phyloP scores from a whole-genome alignment of 2,888 invertebrate species.

The Limnephilus marmoratus region DNA sequence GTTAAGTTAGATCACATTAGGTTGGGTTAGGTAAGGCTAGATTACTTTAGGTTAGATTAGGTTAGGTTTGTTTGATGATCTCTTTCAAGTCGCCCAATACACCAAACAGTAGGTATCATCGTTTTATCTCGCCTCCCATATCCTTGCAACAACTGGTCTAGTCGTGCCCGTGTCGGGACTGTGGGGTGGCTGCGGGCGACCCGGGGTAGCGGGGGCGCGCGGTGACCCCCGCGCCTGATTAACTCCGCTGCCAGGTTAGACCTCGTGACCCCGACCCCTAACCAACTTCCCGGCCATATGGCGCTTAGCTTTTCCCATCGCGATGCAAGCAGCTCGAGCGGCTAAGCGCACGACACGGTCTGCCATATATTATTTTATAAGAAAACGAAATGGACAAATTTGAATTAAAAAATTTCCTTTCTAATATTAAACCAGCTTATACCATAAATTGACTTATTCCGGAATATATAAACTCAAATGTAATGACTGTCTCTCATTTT shows the following conservation, averaged over 20 bases:
- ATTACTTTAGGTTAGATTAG: no score
- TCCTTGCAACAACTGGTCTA: background rate
- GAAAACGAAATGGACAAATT: background rate
- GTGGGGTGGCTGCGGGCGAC: background rate
- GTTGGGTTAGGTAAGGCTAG: no score
- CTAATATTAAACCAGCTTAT: no score
- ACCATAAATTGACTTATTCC: no score
- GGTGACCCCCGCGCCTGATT: slow-evolving; percentile 16
- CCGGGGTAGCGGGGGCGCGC: slow-evolving; percentile 22
- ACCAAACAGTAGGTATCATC: background rate
- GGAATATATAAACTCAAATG: no score
- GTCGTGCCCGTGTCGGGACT: background rate
- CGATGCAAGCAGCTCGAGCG: background rate
- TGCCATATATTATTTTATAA: background rate
- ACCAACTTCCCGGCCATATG: slow-evolving; percentile 14
- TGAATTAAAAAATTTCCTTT: no score
- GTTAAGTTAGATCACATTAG: no score
- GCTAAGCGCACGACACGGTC: background rate
- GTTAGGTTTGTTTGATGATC: no score
- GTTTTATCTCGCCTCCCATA: background rate
- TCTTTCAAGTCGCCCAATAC: background rate
- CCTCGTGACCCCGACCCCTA: slow-evolving; percentile 30
- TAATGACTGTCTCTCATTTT: no score
- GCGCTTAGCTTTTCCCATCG: background rate
- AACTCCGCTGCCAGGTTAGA: background rate